Base-by-base conservation (phyloP, 2,113 vertebrate genomes). In the Amphilophus citrinellus region DNA sequence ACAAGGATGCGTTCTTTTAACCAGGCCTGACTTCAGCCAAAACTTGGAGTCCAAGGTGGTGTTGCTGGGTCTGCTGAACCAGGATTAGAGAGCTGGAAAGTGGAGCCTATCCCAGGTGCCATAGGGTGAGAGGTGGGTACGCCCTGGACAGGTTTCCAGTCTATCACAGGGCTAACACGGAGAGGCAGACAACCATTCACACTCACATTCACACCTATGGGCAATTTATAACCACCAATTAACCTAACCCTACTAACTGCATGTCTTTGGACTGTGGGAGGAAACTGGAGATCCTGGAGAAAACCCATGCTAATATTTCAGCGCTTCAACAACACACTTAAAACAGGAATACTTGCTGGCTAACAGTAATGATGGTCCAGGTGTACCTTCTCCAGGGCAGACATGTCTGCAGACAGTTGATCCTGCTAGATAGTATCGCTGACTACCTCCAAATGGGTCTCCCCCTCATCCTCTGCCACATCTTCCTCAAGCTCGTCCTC, bases 401-500 rank as follows among this genome's bases (percentile, higher is more conserved):
- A 60, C 56, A 61, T 5, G 37, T 1, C 35, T 58, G 68, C 47
- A 32, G 44, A 30, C 24, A 73, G 78, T 42, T 58, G 56, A 42
- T 80, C 37, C 17, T 27, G 17, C 0, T 57, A 73, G 37, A 71
- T 9, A 47, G 39, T 39, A 73, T 57, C 24, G 17, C 20, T n/a
- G 4, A 47, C 11, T 57, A 17, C 62, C 62, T 65, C 44, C 66
- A 50, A 47, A 71, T 5, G 0, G 2, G 27, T 50, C 6, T 11
- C 42, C n/a, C 32, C 61, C 50, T 57, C 7, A 35, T 61, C 63
- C 10, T 47, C 35, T 6, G 3, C 35, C 2, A 6, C 30, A 27
- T 79, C 61, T 9, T 39, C 61, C 9, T 47, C 79, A 47, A 56
- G 63, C 37, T 71, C 14, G 22, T 81, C 56, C 56, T 71, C 56